Base-by-base conservation (phyloP, 2,797 vertebrate genomes). In the Cephalopachus bancanus region DNA sequence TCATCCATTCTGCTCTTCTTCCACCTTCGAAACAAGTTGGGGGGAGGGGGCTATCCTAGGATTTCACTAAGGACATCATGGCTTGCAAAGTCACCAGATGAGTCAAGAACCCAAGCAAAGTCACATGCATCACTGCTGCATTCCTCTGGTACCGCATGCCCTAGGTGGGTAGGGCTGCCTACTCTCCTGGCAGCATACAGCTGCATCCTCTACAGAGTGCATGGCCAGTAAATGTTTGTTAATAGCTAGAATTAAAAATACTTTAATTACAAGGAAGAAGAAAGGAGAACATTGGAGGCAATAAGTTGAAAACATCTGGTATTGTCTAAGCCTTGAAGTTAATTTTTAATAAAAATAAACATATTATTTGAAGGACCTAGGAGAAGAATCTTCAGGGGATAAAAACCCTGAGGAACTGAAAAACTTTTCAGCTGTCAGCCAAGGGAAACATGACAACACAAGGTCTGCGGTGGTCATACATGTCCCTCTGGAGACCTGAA, bases 1-100 rank as follows among this genome's bases (percentile, higher is more conserved):
- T 14, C 80, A 22, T 1, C 24, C 1, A 10, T 55, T 53, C 16
- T n/a, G 2, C 37, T 30, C 7, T 44, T 14, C 84, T 26, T 24
- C 15, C 1, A 4, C 37, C 19, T n/a, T 0, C 0, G 0, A 11
- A 8, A 10, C 19, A 57, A 17, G 51, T 5, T 11, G 19, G 49
- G 69, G 20, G 53, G 37, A 37, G 24, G 30, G 72, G 44, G 44
- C 44, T 44, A 4, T 44, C 44, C 30, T 3, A 0, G 9, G 16
- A 24, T 37, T 51, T 49, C 65, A 20, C 33, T 28, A 11, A 59
- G 59, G 75, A 72, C 8, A 3, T 0, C 0, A 3, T 26, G 8
- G 30, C 53, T 26, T 64, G 3, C 37, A 20, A 53, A 67, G 60
- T 53, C 53, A 26, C 53, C 1, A 12, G 11, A 57, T 33, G 55